Conservation (phyloP, 2,888 invertebrate genomes). For the Sinodicranocentrus sp. region DNA sequence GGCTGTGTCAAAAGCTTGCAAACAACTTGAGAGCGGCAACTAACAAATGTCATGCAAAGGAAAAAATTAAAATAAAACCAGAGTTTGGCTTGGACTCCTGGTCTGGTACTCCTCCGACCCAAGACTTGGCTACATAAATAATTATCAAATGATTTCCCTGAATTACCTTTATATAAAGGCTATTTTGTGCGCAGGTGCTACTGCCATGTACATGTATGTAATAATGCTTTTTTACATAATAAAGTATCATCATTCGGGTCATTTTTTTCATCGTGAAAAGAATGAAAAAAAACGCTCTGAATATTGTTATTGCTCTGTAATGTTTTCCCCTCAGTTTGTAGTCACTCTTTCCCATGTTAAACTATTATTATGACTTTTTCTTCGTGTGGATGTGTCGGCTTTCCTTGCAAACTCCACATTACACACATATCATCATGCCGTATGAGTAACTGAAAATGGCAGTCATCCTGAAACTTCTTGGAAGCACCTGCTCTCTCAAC, state of each 20-base stretch:
- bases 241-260: conserved; percentile 42
- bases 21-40: background rate
- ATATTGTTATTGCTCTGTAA: too few species aligned
- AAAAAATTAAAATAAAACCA: too few species aligned
- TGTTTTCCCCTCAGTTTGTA: too few species aligned
- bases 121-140: background rate
- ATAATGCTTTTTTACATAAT: conserved; percentile 37
- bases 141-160: conserved; percentile 34
- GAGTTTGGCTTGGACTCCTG: too few species aligned
- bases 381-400: background rate
- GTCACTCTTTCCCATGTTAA: background rate
- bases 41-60: conserved; percentile 3
- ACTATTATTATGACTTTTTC: conserved; percentile 22
- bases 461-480: conserved; percentile 63
- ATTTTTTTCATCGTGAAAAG: conserved; percentile 49
- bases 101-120: background rate
- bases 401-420: conserved; percentile 1
- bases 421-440: background rate
- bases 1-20: too few species aligned
- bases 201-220: background rate
- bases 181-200: conserved; percentile 35
- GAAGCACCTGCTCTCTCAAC: conserved; percentile 62
- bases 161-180: conserved; percentile 30
- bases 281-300: conserved; percentile 31
- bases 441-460: conserved; percentile 43